phyloP scores from a whole-genome alignment of 2,113 vertebrate genomes.

The Todiramphus saurophagus region DNA sequence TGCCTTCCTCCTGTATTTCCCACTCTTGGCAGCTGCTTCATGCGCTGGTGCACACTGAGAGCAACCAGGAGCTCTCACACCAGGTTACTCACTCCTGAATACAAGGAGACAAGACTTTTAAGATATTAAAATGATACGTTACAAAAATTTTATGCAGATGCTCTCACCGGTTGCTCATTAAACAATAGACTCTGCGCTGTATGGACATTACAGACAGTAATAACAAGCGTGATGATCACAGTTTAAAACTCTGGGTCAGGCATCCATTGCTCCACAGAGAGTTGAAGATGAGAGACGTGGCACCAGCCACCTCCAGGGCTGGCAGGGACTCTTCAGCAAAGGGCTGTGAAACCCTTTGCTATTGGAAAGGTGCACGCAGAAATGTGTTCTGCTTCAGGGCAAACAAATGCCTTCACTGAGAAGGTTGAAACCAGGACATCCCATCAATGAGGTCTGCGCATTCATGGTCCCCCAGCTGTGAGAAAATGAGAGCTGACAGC shows the following conservation, averaged over 20 bases:
- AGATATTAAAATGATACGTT: not conserved
- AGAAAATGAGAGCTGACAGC: constrained; percentile 63
- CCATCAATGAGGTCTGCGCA: not conserved
- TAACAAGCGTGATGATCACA: not conserved
- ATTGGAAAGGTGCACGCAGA: not conserved
- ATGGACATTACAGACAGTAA: not conserved
- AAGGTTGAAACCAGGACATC: constrained; percentile 52
- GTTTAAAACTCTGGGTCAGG: not conserved
- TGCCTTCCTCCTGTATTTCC: not conserved
- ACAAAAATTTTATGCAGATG: not conserved
- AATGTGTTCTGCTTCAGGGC: not conserved
- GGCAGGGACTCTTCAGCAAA: not conserved
- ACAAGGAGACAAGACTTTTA: not conserved
- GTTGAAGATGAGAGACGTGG: not conserved
- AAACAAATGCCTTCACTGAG: not conserved
- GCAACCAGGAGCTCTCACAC: not conserved
- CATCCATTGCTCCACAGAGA: not conserved
- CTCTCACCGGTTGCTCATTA: not conserved
- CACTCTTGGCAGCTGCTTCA: not conserved
- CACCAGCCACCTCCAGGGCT: not conserved
- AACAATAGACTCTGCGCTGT: not conserved
- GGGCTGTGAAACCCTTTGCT: not conserved
- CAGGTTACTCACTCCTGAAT: not conserved
- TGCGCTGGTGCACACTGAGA: accelerated
- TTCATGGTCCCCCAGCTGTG: constrained; percentile 46